A percentile compares a stretch with the other conserved stretches of the same genome.
These are phyloP conservation scores for Lucilia sericata DNA, from an alignment of 1,140 invertebrate species.

Conservation along the genomic window DNA sequence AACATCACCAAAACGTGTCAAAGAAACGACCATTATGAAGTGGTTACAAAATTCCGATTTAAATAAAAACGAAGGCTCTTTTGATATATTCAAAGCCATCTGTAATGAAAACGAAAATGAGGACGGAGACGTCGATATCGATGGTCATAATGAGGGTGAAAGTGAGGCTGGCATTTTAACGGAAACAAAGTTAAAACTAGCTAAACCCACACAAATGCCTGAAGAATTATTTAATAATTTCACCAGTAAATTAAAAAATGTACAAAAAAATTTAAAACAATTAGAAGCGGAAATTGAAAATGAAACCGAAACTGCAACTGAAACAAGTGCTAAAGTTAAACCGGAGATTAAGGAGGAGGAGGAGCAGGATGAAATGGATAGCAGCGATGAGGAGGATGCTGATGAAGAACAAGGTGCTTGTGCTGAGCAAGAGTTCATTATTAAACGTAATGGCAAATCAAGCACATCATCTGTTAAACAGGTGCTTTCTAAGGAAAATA, in stretches of 20 bases:
- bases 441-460: conserved; percentile 28
- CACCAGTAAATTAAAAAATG: conserved; percentile 46
- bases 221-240: conserved; percentile 45
- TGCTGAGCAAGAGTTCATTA: conserved; percentile 17
- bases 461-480: neutral
- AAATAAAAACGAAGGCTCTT: conserved; percentile 58
- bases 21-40: conserved; percentile 58
- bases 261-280: conserved; percentile 46
- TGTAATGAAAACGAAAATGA: conserved; percentile 52
- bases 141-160: no score
- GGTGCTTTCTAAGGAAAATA: conserved; percentile 41
- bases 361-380: conserved; percentile 3
- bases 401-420: conserved; percentile 10
- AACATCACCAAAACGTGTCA: conserved; percentile 51
- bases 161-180: conserved; percentile 49
- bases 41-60: conserved; percentile 65
- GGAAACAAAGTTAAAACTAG: neutral
- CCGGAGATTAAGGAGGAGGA: neutral
- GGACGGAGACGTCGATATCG: neutral
- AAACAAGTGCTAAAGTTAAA: conserved; percentile 35
- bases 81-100: conserved; percentile 62
- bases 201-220: neutral
- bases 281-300: conserved; percentile 47
- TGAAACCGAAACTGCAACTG: conserved; percentile 7
- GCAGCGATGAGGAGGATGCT: conserved; percentile 43